Evolutionary conservation across 1,140 invertebrate genomes (phyloP).

Genomic region (Drosophila pectinifera): DNA sequence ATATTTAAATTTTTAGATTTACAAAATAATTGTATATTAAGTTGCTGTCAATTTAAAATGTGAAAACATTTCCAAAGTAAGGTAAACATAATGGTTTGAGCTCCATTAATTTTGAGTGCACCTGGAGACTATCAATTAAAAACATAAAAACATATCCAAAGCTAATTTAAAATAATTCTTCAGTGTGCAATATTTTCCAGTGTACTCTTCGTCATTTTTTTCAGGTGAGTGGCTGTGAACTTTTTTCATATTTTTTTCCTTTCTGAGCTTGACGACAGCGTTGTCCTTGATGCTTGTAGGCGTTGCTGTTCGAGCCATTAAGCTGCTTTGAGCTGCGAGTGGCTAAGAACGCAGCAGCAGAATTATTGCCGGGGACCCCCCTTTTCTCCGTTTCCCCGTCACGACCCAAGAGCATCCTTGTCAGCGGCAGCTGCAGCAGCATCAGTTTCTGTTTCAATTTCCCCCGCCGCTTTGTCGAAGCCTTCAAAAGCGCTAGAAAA

Average conservation of each 20-base stretch:
- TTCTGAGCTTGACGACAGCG: constrained; percentile 22
- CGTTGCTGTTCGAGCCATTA: constrained; percentile 54
- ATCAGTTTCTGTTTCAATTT: constrained; percentile 45
- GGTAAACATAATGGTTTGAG: too few relatives aligned
- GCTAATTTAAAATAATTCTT: too few relatives aligned
- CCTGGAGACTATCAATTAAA: too few relatives aligned
- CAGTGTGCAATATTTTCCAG: not conserved
- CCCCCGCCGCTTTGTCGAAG: constrained; percentile 33
- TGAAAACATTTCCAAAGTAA: too few relatives aligned
- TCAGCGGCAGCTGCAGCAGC: constrained; percentile 30
- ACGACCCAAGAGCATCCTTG: constrained; percentile 4
- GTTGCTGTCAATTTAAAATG: too few relatives aligned
- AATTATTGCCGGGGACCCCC: constrained; percentile 39
- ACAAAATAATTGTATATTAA: too few relatives aligned
- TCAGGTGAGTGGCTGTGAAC: constrained; percentile 1
- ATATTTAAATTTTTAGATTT: too few relatives aligned
- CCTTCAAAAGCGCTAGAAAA: constrained; percentile 34
- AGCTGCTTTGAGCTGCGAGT: constrained; percentile 54
- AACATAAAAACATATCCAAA: too few relatives aligned
- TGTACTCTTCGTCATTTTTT: constrained; percentile 15
- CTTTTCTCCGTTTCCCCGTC: constrained; percentile 9
- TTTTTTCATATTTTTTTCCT: constrained; percentile 25
- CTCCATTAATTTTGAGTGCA: too few relatives aligned
- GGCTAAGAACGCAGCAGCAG: constrained; percentile 42
- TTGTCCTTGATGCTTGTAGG: constrained; percentile 48